These are phyloP conservation scores for Xanthorhoe spadicearia DNA, from an alignment of 2,888 invertebrate species.

Conservation along the genomic window DNA sequence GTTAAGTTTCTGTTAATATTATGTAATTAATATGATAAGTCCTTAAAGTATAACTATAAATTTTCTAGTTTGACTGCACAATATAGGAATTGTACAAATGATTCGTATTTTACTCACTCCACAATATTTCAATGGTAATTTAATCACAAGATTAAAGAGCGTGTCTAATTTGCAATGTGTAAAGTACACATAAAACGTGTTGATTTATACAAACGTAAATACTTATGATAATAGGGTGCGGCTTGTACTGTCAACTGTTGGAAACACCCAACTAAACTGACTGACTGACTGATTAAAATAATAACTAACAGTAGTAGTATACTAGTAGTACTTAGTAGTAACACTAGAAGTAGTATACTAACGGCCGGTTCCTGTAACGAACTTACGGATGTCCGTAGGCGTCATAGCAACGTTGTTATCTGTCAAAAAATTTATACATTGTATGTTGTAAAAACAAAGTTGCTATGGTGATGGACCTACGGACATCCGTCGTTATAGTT, in stretches of 20 bases:
- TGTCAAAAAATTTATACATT: no score
- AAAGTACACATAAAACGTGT: conserved; percentile 69
- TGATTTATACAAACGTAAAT: conserved; percentile 75
- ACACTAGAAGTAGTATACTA: no score
- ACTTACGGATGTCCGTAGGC: no score
- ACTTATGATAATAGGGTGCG: conserved; percentile 75
- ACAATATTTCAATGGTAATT: conserved; percentile 52
- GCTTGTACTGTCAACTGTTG: conserved; percentile 33
- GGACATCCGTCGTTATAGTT: no score
- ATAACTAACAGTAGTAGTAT: no score
- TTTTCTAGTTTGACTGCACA: conserved; percentile 3
- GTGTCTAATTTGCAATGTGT: conserved; percentile 67
- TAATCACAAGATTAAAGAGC: conserved; percentile 60
- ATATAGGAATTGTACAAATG: conserved; percentile 33
- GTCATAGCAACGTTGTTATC: no score
- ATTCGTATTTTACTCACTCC: conserved; percentile 41
- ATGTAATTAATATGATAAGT: not conserved
- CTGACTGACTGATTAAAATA: no score
- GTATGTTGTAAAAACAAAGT: no score
- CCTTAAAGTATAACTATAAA: not conserved
- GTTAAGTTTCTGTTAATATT: no score
- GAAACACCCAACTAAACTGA: not conserved
- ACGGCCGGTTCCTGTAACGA: no score
- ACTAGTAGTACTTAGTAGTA: no score
- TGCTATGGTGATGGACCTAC: no score